These are phyloP conservation scores for Mus minutoides DNA, from an alignment of 2,797 vertebrate genomes.

Conservation along the genomic window DNA sequence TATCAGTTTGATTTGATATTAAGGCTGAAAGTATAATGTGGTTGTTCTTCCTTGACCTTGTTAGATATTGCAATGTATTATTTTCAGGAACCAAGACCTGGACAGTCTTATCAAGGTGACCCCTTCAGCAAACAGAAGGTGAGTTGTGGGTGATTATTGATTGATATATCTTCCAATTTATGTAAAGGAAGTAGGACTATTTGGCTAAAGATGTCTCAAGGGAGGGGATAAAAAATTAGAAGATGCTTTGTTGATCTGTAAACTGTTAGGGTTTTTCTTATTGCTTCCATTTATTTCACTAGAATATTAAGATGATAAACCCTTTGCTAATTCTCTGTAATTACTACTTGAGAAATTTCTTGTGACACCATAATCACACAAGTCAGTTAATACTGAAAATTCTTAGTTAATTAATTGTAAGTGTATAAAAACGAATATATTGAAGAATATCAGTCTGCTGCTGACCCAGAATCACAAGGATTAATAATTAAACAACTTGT, in stretches of 20 bases:
- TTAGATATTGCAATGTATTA: background rate
- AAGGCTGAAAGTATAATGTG: background rate
- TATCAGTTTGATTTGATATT: constrained; percentile 30
- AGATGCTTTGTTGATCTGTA: constrained; percentile 19
- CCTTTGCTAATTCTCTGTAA: constrained; percentile 1
- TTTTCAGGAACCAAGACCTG: constrained; percentile 74
- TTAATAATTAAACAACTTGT: constrained; percentile 54
- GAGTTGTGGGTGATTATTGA: constrained; percentile 58
- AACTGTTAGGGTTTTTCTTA: constrained; percentile 16
- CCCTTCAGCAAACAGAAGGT: constrained; percentile 70
- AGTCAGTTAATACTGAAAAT: background rate
- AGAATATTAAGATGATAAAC: constrained; percentile 26
- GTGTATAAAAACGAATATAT: constrained; percentile 39
- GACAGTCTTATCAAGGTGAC: constrained; percentile 65
- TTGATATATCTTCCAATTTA: background rate
- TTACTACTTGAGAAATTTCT: constrained; percentile 44
- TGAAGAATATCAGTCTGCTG: constrained; percentile 13
- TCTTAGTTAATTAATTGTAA: constrained; percentile 47
- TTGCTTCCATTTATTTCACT: constrained; percentile 40
- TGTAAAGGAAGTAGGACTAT: background rate
- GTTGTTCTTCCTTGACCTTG: constrained; percentile 49
- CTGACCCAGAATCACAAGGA: background rate
- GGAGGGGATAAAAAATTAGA: background rate
- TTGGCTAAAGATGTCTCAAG: constrained; percentile 8
- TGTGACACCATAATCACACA: background rate